Evolutionary conservation across 1,140 invertebrate species (phyloP).

Genomic region (Gyrodactylus bullatarudis): DNA sequence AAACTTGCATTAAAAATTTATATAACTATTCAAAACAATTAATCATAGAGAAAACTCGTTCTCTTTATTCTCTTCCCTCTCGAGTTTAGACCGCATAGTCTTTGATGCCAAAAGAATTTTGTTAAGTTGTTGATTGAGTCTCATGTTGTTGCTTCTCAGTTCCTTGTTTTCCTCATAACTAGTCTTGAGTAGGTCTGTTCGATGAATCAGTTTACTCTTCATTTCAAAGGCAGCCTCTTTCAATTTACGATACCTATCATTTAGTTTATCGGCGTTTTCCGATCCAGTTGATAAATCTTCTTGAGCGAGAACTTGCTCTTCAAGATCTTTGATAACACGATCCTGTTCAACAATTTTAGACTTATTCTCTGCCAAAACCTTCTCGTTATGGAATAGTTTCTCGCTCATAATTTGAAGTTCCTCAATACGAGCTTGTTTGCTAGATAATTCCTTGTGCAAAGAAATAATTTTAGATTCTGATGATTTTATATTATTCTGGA

Average conservation of each 20-base stretch:
- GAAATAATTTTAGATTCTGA: background rate
- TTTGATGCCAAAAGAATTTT: background rate
- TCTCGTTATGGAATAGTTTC: background rate
- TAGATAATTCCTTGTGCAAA: background rate
- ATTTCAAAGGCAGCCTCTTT: background rate
- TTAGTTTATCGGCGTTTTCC: background rate
- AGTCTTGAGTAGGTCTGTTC: background rate
- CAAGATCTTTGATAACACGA: background rate
- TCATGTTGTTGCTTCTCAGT: background rate
- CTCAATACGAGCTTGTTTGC: background rate
- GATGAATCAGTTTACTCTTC: background rate
- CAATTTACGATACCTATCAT: background rate
- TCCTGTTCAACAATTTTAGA: background rate
- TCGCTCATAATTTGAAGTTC: background rate
- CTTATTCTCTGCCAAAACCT: background rate
- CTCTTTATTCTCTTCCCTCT: background rate
- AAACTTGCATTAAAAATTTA: too few species aligned
- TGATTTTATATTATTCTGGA: background rate
- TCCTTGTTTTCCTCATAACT: background rate
- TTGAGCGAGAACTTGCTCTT: background rate
- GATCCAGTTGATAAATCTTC: background rate
- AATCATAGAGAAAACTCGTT: background rate
- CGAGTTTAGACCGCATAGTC: background rate
- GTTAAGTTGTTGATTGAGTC: background rate
- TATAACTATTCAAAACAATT: too few species aligned